These are phyloP conservation scores for Schizopygopsis pylzovi DNA, from an alignment of 2,797 vertebrate genomes.

Conservation along the genomic window DNA sequence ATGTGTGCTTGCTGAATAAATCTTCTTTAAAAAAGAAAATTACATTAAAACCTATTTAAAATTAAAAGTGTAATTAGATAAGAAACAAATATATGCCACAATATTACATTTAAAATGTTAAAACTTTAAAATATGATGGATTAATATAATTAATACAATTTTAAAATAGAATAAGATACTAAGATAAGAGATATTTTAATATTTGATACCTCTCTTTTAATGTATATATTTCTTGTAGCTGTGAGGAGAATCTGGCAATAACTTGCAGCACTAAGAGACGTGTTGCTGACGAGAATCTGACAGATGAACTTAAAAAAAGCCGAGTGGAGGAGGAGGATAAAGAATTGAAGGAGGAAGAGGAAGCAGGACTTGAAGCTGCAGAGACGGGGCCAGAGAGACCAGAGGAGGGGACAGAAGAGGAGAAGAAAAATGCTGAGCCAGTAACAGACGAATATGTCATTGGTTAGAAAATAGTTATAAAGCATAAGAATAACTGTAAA, in stretches of 20 bases:
- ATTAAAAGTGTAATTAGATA: neutral
- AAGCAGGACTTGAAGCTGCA: constrained; percentile 37
- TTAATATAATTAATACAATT: too few relatives aligned
- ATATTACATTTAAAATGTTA: neutral
- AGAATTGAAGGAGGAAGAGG: constrained; percentile 33
- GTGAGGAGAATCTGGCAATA: constrained; percentile 68
- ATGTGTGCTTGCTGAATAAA: neutral
- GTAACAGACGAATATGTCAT: constrained; percentile 62
- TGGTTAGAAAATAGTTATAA: constrained; percentile 65
- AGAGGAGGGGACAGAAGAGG: constrained; percentile 53
- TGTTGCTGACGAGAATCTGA: constrained; percentile 71
- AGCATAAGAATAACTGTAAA: constrained; percentile 42
- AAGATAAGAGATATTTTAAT: neutral
- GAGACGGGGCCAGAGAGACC: constrained; percentile 50
- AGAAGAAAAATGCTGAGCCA: constrained; percentile 44
- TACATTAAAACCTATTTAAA: too few relatives aligned
- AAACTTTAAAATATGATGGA: neutral
- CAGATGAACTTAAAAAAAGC: constrained; percentile 82
- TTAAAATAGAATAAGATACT: neutral
- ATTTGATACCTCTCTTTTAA: constrained; percentile 31
- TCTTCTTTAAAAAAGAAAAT: too few relatives aligned
- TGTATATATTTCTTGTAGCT: constrained; percentile 44
- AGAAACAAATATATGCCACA: too few relatives aligned
- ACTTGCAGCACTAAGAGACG: constrained; percentile 73
- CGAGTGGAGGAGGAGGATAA: constrained; percentile 66